Percentiles rank a stretch among this genome's conserved stretches.
phyloP scores from a whole-genome alignment of 2,888 invertebrate genomes.

The Thereva unica region DNA sequence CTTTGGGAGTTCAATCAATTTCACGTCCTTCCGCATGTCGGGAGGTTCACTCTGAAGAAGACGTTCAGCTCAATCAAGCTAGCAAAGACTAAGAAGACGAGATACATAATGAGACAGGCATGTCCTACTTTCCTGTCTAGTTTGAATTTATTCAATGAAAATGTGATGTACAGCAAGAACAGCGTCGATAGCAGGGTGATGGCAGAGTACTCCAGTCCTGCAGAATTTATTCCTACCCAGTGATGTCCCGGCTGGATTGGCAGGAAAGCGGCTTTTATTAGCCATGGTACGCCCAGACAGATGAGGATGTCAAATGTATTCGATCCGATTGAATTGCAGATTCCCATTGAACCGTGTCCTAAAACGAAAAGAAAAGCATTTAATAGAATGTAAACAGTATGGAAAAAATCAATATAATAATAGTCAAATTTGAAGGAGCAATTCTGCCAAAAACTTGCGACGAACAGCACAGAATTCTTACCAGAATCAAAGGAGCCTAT shows the following conservation, averaged over 20 bases:
- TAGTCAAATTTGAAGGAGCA: no score
- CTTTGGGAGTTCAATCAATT: slow-evolving; percentile 21
- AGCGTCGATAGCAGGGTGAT: slow-evolving; percentile 86
- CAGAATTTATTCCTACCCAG: slow-evolving; percentile 85
- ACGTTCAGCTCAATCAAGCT: slow-evolving; percentile 91
- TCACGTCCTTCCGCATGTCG: slow-evolving; percentile 72
- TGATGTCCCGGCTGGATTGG: slow-evolving; percentile 79
- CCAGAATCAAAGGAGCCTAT: no score
- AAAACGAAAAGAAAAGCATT: slow-evolving; percentile 42
- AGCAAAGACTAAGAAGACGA: slow-evolving; percentile 82
- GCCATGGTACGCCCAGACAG: slow-evolving; percentile 85
- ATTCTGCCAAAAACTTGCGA: neutral
- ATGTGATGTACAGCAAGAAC: slow-evolving; percentile 79
- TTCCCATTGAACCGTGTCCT: slow-evolving; percentile 91
- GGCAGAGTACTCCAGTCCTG: slow-evolving; percentile 87
- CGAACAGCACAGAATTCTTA: no score
- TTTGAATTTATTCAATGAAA: slow-evolving; percentile 85
- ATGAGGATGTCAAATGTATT: slow-evolving; percentile 89
- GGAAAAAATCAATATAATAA: neutral
- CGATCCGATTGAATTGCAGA: slow-evolving; percentile 88
- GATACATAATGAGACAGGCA: slow-evolving; percentile 84
- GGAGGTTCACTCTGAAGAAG: slow-evolving; percentile 88
- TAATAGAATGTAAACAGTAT: slow-evolving; percentile 1
- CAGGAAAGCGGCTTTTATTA: slow-evolving; percentile 83
- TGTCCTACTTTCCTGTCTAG: slow-evolving; percentile 83